Base-by-base conservation (phyloP, 2,113 vertebrate species). In the Benitochromis conjunctus region DNA sequence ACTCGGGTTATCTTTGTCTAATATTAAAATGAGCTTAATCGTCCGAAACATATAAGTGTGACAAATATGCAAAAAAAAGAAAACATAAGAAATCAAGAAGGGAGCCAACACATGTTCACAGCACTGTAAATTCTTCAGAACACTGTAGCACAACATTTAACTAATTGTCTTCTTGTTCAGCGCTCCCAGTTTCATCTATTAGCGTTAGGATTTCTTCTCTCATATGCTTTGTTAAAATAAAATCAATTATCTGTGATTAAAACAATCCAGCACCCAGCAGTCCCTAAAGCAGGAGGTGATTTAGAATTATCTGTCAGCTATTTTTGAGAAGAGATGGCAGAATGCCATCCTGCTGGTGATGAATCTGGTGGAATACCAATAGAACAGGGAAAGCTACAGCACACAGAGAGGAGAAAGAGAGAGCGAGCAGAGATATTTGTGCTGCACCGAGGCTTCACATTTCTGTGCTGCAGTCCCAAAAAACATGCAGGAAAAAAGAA, bases 171-270 rank as follows among this genome's bases (percentile, higher is more conserved):
- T 36, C 54, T 85, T 79, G 81, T 86, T 86, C 48, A 62, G 86
- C 74, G 56, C 82, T 57, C 76, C 19, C 66, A 26, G n/a, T 85
- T 83, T 85, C 56, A 53, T 91, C 57, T 86, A 86, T 87, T 69
- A 76, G 84, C 21, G 38, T 34, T 38, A 76, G 64, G 80, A 86
- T 79, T 84, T 88, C 77, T 90, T 34, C 58, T 81, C 83, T 88
- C 87, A 71, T 87, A 86, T 60, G 88, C 85, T 87, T 83, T 84
- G 88, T 84, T 83, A 71, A 91, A 90, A 93, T 82, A 86, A 86
- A 94, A 95, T 92, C 86, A 93, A 94, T 93, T 93, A 87, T 92
- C 58, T 92, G 74, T 94, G 87, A 94, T 95, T 94, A 92, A 94
- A 93, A 86, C 84, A 91, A 94, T 82, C 84, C 89, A 88, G 84